Evolutionary conservation across 2,888 invertebrate genomes (phyloP), one percentile per base, ranked within the genome.

Genomic region (Scaptomyza polygonia): DNA sequence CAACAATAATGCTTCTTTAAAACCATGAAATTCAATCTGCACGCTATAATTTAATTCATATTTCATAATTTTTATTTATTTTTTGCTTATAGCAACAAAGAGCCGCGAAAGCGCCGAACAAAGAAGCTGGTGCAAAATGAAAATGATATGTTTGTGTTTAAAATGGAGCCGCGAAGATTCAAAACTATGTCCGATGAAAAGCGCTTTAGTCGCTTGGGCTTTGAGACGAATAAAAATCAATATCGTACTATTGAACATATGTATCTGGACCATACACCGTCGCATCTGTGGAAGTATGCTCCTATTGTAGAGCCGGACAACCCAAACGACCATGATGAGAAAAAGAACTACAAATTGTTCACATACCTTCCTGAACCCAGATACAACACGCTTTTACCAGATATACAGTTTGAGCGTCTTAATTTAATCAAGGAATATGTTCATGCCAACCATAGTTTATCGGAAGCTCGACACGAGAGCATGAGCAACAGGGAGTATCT

Each of bases 361-460:
- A 89, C 90, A 0, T 88, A 90, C 61, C 88, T 90, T 52, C 82
- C 90, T 0, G 92, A 92, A 64, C 92, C 91, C 56, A 81, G 92
- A 29, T 91, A 91, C 44, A 91, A 90, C 57, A 91, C 90, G 0
- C 72, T 92, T 0, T 77, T 90, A 39, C 81, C 88, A 1, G 91
- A 91, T 70, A 91, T 56, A 82, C 90, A 75, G 72, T 92, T 80
- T 58, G 89, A 67, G 62, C 89, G 82, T 70, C 84, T 85, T 67
- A 86, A 89, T 54, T 84, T 90, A 61, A 88, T 91, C 0, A 91
- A 91, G 52, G 91, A 91, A 58, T 91, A 82, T 55, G 87, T 91
- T n/a, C 78, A 89, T 42, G 74, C 71, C 51, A 67, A 77, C 68
- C 62, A 77, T 39, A 58, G 67, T 56, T 63, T 51, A 2, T 63